Conservation (phyloP, 2,113 vertebrate genomes). For the human region DNA sequence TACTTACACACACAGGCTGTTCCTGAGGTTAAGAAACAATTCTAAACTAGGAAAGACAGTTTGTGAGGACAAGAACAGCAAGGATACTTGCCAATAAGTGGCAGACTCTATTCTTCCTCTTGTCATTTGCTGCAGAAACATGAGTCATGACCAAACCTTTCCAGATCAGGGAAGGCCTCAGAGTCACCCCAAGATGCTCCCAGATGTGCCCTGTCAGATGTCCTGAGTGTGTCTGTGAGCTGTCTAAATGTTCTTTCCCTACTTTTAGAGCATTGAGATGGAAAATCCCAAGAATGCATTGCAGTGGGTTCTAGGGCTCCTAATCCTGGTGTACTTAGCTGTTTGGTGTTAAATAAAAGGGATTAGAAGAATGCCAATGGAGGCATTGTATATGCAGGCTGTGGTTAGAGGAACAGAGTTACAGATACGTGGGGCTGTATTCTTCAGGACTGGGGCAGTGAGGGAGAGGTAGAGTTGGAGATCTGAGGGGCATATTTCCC, state of each 20-base stretch:
- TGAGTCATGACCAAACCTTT: background rate
- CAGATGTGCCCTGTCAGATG: background rate
- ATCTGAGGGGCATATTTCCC: background rate
- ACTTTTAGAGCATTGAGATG: background rate
- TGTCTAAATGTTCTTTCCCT: background rate
- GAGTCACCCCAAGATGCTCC: background rate
- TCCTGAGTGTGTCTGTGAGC: background rate
- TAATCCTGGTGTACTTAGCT: background rate
- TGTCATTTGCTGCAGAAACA: background rate
- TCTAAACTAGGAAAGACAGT: background rate
- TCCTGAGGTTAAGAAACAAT: background rate
- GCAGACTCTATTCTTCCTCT: background rate
- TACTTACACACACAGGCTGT: background rate
- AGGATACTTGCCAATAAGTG: background rate
- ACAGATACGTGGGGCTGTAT: background rate
- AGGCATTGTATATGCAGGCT: background rate
- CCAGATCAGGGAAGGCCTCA: background rate
- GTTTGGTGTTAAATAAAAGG: background rate
- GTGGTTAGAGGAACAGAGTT: background rate
- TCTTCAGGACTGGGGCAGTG: background rate
- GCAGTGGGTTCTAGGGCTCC: background rate
- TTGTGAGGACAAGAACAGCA: background rate
- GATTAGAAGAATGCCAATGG: background rate
- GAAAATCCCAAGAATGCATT: background rate
- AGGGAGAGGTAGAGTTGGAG: background rate